Base-by-base conservation (phyloP, 1,140 invertebrate genomes). In the Aradophagus sp. region DNA sequence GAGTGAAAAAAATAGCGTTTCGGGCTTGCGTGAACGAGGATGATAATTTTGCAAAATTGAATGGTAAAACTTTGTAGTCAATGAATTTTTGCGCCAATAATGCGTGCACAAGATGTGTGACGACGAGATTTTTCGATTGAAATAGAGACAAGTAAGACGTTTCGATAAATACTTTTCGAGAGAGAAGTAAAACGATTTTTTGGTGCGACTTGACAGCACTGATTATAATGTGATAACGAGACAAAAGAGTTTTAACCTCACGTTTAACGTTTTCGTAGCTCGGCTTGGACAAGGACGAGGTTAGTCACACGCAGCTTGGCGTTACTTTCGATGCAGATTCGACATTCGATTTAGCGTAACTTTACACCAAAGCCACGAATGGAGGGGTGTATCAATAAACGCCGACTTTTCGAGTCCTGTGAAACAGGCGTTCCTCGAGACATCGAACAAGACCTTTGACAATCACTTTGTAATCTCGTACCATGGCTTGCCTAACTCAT, bases 241-340 rank as follows among this genome's bases (percentile, higher is more conserved):
- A 69, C 62, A 48, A 81, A 79, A 77, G 38, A 78, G 74, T 80
- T 83, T 82, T 84, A 84, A 84, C 76, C 74, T 80, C 69, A 80
- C 56, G 80, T 82, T 85, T 84, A 80, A 84, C 81, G 74, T 84
- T 89, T 89, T 87, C 89, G 88, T 91, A 93, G 92, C 91, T 92
- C 90, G 91, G 91, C 91, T 91, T 92, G 91, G 91, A 92, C 89
- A 91, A 91, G 89, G 91, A 93, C 88, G 92, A 93, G 92, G 92
- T 87, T 92, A 93, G 91, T 81, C 70, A 82, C 75, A 79, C 71
- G 68, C 65, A 75, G 70, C 72, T 74, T 76, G 73, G 69, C 70
- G 73, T 75, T 78, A 74, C 65, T 73, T 65, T 74, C 75, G 63
- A 75, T 73, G 73, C 75, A 77, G 67, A 69, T 72, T 71, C 65